These are phyloP conservation scores for Meiosimyza platycephala DNA, from an alignment of 2,888 invertebrate genomes.

Conservation along the genomic window DNA sequence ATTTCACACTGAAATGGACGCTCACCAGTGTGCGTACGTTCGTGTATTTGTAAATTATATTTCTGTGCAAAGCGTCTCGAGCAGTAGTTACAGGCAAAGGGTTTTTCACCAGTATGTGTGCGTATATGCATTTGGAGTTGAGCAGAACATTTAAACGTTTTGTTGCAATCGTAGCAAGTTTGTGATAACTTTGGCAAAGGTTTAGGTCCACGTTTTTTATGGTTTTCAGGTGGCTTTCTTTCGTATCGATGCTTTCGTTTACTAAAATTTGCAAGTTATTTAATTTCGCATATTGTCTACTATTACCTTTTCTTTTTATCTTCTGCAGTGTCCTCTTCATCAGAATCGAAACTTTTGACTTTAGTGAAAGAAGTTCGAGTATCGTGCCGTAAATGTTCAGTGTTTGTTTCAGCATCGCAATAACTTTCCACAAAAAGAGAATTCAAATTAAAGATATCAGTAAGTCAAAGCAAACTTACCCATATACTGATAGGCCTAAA, in stretches of 20 bases:
- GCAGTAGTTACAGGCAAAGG: slow-evolving; percentile 71
- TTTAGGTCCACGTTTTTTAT: slow-evolving; percentile 73
- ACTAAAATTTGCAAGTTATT: slow-evolving; percentile 40
- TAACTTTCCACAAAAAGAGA: slow-evolving; percentile 60
- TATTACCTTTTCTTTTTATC: slow-evolving; percentile 49
- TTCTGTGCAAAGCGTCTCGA: slow-evolving; percentile 73
- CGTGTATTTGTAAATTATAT: slow-evolving; percentile 73
- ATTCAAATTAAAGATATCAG: neutral
- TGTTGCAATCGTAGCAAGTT: slow-evolving; percentile 72
- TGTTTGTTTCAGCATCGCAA: slow-evolving; percentile 72
- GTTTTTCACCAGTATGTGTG: slow-evolving; percentile 73
- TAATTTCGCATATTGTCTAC: neutral
- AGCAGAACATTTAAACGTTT: slow-evolving; percentile 73
- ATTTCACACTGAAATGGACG: slow-evolving; percentile 75
- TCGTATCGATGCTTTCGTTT: slow-evolving; percentile 68
- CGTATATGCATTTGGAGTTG: slow-evolving; percentile 74
- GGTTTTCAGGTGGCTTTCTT: slow-evolving; percentile 71
- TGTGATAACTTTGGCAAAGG: slow-evolving; percentile 72
- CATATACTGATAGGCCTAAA: slow-evolving; percentile 68
- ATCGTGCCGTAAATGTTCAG: slow-evolving; percentile 60
- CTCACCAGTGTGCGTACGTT: slow-evolving; percentile 71
- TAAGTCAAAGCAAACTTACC: slow-evolving; percentile 49
- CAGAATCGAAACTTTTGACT: slow-evolving; percentile 40
- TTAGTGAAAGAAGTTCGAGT: slow-evolving; percentile 49
- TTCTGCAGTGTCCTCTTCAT: slow-evolving; percentile 47